A percentile compares a stretch with the other conserved stretches of the same genome.
Evolutionary conservation across 2,888 invertebrate species (phyloP).

Genomic region (Macrophya alboannulata): DNA sequence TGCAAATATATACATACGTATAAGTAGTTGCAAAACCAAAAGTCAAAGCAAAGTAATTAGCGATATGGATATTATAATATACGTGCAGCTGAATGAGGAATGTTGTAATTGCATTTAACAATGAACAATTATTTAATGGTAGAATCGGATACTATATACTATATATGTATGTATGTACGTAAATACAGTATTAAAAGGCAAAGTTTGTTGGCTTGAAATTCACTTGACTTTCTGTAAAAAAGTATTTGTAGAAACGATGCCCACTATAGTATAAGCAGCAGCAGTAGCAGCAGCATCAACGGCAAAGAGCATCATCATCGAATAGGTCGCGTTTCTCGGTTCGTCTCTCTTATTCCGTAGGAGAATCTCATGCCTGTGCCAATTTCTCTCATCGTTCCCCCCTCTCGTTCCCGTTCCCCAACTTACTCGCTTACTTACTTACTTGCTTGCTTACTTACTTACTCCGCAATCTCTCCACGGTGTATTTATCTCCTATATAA

Average conservation of each 20-base stretch:
- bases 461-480: neutral
- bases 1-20: neutral
- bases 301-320: neutral
- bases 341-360: neutral
- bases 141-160: neutral
- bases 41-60: neutral
- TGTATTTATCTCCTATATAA: neutral
- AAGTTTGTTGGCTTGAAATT: neutral
- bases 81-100: neutral
- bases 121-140: neutral
- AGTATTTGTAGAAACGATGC: too few species aligned
- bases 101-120: neutral
- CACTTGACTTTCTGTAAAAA: neutral
- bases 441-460: neutral
- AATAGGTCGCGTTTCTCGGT: neutral
- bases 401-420: neutral
- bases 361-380: conserved; percentile 6
- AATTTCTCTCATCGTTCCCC: conserved; percentile 34
- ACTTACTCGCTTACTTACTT: neutral
- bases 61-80: neutral
- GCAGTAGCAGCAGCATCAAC: neutral
- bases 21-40: neutral
- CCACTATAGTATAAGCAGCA: too few species aligned
- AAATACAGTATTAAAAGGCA: neutral
- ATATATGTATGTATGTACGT: neutral